Evolutionary conservation across 92 coral and sea anemone species (phyloP).

Genomic region (Pocillopora grandis): DNA sequence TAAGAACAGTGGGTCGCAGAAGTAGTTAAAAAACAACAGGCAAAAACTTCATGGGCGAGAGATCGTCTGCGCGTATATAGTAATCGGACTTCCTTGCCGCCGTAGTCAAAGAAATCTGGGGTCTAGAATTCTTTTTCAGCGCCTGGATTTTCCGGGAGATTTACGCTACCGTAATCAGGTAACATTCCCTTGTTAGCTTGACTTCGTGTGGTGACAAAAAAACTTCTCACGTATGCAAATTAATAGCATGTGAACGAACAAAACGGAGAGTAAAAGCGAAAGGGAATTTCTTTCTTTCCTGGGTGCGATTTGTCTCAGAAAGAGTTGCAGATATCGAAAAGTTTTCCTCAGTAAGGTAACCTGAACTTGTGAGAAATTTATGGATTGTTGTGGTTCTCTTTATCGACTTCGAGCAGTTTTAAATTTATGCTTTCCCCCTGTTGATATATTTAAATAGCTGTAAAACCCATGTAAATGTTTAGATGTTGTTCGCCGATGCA

Average conservation of each 20-base stretch:
- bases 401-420: constrained; percentile 91
- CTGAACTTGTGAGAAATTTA: constrained; percentile 48
- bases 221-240: constrained; percentile 92
- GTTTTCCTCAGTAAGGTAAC: constrained; percentile 13
- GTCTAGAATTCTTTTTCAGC: constrained; percentile 30
- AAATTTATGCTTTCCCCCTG: constrained; percentile 90
- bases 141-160: constrained; percentile 37
- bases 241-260: constrained; percentile 79
- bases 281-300: constrained; percentile 43
- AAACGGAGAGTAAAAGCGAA: constrained; percentile 51
- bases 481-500: constrained; percentile 75
- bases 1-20: not conserved
- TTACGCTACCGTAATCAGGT: constrained; percentile 38
- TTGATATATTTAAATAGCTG: constrained; percentile 98
- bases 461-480: constrained; percentile 94
- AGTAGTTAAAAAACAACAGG: constrained; percentile 24
- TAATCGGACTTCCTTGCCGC: not conserved
- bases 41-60: constrained; percentile 49
- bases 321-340: constrained; percentile 24
- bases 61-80: constrained; percentile 1
- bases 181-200: constrained; percentile 62
- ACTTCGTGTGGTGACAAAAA: constrained; percentile 86
- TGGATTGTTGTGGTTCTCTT: constrained; percentile 82
- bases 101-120: constrained; percentile 8
- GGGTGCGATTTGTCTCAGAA: constrained; percentile 24